Conservation (phyloP, 2,113 vertebrate genomes). For the Todiramphus saurophagus region DNA sequence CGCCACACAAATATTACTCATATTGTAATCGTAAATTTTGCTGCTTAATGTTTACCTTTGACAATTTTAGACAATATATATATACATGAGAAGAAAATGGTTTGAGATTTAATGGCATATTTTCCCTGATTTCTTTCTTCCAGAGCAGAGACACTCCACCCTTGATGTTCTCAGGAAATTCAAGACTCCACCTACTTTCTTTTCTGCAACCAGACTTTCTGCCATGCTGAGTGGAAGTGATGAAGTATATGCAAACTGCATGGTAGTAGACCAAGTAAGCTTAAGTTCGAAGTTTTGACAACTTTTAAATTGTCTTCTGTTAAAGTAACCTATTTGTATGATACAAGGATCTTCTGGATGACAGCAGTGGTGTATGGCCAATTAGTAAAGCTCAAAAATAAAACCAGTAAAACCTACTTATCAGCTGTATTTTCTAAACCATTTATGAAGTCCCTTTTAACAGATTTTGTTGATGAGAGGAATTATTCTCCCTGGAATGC, state of each 20-base stretch:
- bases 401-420: not conserved
- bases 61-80: not conserved
- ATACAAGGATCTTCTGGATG: not conserved
- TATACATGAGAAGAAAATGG: not conserved
- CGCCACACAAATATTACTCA: not conserved
- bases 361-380: not conserved
- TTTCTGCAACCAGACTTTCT: slow-evolving; percentile 65
- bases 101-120: not conserved
- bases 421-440: not conserved
- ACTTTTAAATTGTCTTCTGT: not conserved
- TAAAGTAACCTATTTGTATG: not conserved
- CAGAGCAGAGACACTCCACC: slow-evolving; percentile 74
- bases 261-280: slow-evolving; percentile 85
- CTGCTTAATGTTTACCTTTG: not conserved
- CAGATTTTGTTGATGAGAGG: not conserved
- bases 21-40: not conserved
- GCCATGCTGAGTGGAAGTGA: slow-evolving; percentile 73
- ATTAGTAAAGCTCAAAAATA: not conserved
- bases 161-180: slow-evolving; percentile 69
- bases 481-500: not conserved
- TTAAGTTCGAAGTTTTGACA: not conserved
- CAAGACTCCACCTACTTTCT: slow-evolving; percentile 60
- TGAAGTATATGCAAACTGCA: slow-evolving; percentile 84
- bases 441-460: not conserved
- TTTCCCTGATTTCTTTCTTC: slow-evolving; percentile 16